Evolutionary conservation across 2,888 invertebrate genomes (phyloP), one percentile per base, ranked within the genome.

Genomic region (Dryobota labecula): DNA sequence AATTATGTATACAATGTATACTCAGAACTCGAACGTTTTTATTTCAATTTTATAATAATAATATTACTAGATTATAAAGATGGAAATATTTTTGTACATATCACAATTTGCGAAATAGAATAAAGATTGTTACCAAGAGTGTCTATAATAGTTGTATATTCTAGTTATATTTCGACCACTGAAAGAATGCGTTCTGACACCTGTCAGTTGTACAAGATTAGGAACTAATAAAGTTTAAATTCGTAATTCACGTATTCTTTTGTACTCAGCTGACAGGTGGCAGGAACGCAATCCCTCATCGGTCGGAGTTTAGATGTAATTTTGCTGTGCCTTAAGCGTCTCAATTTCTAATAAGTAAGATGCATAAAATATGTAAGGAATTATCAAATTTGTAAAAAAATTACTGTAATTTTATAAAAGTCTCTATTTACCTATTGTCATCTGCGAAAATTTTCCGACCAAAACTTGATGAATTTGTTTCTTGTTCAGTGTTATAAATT

Each of bases 321-420:
- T 93, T 94, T 92, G 93, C 94, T 93, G 95, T 96, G 95, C 95
- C 95, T 96, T 96, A 95, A 91, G 94, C 94, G 95, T 96, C 94
- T 95, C 95, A 96, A 95, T 95, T 95, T 95, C 92, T 92, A 91
- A 91, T 91, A 90, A 91, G 87, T 93, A 93, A 92, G 92, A 92
- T 91, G 90, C 90, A 89, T 90, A 84, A 88, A 88, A 86, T 87
- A 89, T 88, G 88, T 89, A 91, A 91, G 89, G 88, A 88, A 90
- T 88, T 92, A 94, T 92, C 92, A 93, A 90, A 90, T 92, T 93
- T 93, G 92, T 92, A 93, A 88, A 90, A 89, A 86, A 87, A 84
- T 84, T 24, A 87, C 87, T 89, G 90, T 93, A 92, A 91, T 92
- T 94, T 94, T 93, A 89, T 91, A 93, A 93, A 89, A 78, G 88